phyloP scores from a whole-genome alignment of 2,113 vertebrate species.

The Pomatorhinus ruficollis region DNA sequence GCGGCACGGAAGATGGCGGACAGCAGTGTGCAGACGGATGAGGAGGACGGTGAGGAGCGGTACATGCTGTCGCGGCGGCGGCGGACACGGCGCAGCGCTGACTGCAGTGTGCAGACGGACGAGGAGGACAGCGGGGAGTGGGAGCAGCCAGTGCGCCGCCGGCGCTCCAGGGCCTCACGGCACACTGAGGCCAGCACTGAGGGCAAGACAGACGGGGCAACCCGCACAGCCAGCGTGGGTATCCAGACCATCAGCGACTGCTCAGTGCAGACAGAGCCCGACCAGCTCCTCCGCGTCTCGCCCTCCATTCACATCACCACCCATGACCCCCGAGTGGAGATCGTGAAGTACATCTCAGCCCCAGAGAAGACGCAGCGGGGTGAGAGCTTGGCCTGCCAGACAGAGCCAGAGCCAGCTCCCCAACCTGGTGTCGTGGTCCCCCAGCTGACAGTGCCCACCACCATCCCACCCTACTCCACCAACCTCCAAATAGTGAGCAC shows the following conservation, averaged over 20 bases:
- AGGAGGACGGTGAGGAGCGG: conserved; percentile 92
- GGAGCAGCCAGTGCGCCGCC: conserved; percentile 93
- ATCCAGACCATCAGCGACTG: conserved; percentile 97
- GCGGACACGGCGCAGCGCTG: conserved; percentile 85
- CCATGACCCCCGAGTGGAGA: conserved; percentile 92
- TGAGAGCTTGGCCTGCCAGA: conserved; percentile 96
- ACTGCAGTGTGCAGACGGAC: conserved; percentile 96
- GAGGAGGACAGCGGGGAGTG: conserved; percentile 94
- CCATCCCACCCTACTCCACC: conserved; percentile 91
- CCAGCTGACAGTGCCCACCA: conserved; percentile 88
- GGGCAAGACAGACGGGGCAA: conserved; percentile 76
- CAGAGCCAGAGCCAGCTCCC: conserved; percentile 88
- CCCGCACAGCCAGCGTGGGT: conserved; percentile 86
- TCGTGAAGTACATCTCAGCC: conserved; percentile 92
- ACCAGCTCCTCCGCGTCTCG: conserved; percentile 87
- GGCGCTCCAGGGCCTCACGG: conserved; percentile 86
- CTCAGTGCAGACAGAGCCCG: conserved; percentile 93
- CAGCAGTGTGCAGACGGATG: conserved; percentile 95
- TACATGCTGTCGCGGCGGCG: conserved; percentile 89
- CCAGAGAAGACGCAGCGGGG: conserved; percentile 93
- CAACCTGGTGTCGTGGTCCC: conserved; percentile 84
- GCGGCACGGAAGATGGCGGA: conserved; percentile 83
- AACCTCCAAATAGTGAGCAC: conserved; percentile 90
- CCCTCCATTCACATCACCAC: conserved; percentile 96
- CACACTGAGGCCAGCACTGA: conserved; percentile 85